A percentile compares a stretch with the other conserved stretches of the same genome.
Evolutionary conservation across 2,797 vertebrate genomes (phyloP).

Genomic region (Prionace glauca): DNA sequence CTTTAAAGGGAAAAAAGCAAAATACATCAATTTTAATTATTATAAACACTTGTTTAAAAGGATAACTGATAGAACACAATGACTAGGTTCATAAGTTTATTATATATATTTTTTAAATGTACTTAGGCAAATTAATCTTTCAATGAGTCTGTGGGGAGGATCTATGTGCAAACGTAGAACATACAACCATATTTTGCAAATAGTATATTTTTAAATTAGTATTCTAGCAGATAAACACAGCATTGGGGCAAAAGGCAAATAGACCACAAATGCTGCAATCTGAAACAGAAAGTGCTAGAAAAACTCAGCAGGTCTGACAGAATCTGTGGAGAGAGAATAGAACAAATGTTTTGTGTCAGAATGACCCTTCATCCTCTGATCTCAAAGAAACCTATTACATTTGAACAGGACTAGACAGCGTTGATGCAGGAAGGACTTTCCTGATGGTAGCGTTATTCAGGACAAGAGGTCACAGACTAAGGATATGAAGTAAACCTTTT

Average conservation of each 20-base stretch:
- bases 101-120: neutral
- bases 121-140: neutral
- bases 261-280: no score
- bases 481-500: no score
- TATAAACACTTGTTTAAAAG: neutral
- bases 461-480: no score
- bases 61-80: neutral
- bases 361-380: no score
- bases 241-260: neutral
- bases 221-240: neutral
- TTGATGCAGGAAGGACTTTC: no score
- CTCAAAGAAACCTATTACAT: no score
- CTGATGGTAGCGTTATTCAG: no score
- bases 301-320: no score
- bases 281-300: no score
- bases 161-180: neutral
- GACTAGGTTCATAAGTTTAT: neutral
- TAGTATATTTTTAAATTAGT: neutral
- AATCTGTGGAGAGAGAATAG: no score
- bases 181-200: neutral
- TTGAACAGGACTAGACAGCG: no score
- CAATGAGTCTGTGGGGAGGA: neutral
- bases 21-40: neutral
- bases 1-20: slow-evolving; percentile 51
- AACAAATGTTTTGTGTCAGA: no score